Evolutionary conservation across 2,113 vertebrate species (phyloP).

Genomic region (Plestiodon gilberti): DNA sequence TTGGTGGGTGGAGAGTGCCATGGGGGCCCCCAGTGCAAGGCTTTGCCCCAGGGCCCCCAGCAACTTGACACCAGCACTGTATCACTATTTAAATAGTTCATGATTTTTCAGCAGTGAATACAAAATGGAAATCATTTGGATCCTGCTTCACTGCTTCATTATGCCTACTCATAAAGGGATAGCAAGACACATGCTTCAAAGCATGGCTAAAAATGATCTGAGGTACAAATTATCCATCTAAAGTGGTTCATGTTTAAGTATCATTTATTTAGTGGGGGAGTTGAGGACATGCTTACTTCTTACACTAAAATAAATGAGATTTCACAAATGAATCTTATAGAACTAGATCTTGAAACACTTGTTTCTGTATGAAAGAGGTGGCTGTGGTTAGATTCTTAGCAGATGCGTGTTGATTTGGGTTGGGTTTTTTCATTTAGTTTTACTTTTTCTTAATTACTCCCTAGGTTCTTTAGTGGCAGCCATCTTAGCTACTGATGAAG

Average conservation of each 20-base stretch:
- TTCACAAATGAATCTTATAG: background rate
- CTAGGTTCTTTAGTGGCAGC: conserved; percentile 95
- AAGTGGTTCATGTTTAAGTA: background rate
- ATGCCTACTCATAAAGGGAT: too few relatives aligned
- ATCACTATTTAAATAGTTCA: too few relatives aligned
- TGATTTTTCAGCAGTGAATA: too few relatives aligned
- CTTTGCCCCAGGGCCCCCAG: too few relatives aligned
- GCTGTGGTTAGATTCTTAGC: background rate
- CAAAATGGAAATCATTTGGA: background rate
- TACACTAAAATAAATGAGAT: background rate
- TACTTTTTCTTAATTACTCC: accelerated
- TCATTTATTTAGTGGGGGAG: background rate
- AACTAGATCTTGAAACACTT: background rate
- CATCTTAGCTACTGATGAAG: conserved; percentile 91
- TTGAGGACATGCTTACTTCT: background rate
- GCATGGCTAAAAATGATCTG: background rate
- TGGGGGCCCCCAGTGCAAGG: too few relatives aligned
- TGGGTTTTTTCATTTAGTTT: too few relatives aligned
- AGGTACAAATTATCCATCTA: background rate
- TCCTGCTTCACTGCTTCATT: background rate
- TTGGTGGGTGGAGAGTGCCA: too few relatives aligned
- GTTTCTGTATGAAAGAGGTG: accelerated
- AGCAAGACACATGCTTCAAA: background rate
- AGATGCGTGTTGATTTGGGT: background rate
- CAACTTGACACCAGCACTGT: too few relatives aligned